Evolutionary conservation across 2,888 invertebrate genomes (phyloP).

Genomic region (Stegophylla sp.): DNA sequence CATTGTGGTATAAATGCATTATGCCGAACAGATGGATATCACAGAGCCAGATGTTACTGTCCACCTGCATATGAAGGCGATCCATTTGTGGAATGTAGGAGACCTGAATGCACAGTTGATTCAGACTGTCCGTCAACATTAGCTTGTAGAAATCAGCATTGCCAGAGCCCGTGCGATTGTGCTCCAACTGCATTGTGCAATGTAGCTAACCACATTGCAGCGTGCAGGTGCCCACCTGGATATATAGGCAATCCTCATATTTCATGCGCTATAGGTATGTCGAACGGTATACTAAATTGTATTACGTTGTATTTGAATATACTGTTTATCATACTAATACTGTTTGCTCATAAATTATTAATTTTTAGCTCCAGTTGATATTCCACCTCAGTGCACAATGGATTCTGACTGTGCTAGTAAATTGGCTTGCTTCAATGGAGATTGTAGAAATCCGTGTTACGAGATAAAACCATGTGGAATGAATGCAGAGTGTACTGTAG

Average conservation of each 20-base stretch:
- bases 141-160: slow-evolving; percentile 79
- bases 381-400: slow-evolving; percentile 73
- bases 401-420: slow-evolving; percentile 87
- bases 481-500: slow-evolving; percentile 82
- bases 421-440: slow-evolving; percentile 80
- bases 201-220: slow-evolving; percentile 76
- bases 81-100: slow-evolving; percentile 68
- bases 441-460: slow-evolving; percentile 81
- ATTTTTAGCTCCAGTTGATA: slow-evolving; percentile 67
- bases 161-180: slow-evolving; percentile 85
- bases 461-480: slow-evolving; percentile 80
- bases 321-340: not conserved
- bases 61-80: slow-evolving; percentile 78
- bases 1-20: slow-evolving; percentile 83
- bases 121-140: slow-evolving; percentile 80
- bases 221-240: slow-evolving; percentile 83
- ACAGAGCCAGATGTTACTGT: slow-evolving; percentile 81
- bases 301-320: too few relatives aligned
- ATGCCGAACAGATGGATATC: slow-evolving; percentile 78
- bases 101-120: slow-evolving; percentile 66
- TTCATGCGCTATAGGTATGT: slow-evolving; percentile 71
- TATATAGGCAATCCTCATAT: slow-evolving; percentile 79
- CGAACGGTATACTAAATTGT: not conserved
- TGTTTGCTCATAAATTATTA: slow-evolving; percentile 8
- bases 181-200: slow-evolving; percentile 79